Conservation (phyloP, 2,888 invertebrate genomes). For the Melolontha melolontha region DNA sequence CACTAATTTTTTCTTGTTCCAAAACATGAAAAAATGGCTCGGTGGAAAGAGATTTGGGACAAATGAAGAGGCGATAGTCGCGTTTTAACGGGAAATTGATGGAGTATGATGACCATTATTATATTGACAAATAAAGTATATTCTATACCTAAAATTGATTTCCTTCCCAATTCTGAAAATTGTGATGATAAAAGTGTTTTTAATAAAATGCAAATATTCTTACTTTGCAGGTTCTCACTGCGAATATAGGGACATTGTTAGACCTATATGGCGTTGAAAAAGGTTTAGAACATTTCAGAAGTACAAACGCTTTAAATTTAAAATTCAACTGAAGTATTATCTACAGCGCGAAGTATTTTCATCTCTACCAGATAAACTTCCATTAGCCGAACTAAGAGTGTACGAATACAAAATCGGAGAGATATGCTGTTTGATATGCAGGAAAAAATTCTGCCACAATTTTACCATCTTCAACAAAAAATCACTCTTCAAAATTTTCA, state of each 20-base stretch:
- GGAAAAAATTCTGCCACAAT: conserved; percentile 72
- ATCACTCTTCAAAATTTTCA: conserved; percentile 79
- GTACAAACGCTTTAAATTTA: conserved; percentile 77
- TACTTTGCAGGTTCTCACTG: conserved; percentile 78
- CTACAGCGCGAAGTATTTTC: conserved; percentile 81
- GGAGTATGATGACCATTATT: too few species aligned
- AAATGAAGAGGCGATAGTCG: too few species aligned
- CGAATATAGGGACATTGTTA: conserved; percentile 82
- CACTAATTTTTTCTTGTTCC: too few species aligned
- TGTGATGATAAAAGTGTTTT: too few species aligned
- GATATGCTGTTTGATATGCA: conserved; percentile 85
- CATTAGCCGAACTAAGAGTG: conserved; percentile 69
- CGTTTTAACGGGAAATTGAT: too few species aligned
- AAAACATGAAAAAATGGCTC: too few species aligned
- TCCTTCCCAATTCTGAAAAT: too few species aligned
- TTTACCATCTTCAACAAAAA: conserved; percentile 74
- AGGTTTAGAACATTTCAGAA: conserved; percentile 81
- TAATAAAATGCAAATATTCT: not conserved
- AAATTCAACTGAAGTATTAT: conserved; percentile 82
- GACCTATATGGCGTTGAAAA: conserved; percentile 84
- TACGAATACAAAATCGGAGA: conserved; percentile 79
- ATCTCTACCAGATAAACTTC: conserved; percentile 72
- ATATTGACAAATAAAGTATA: too few species aligned
- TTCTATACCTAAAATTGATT: too few species aligned
- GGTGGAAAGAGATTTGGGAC: too few species aligned